Evolutionary conservation across 2,888 invertebrate genomes (phyloP), one percentile per base, ranked within the genome.

Genomic region (Yponomeuta sedellus): DNA sequence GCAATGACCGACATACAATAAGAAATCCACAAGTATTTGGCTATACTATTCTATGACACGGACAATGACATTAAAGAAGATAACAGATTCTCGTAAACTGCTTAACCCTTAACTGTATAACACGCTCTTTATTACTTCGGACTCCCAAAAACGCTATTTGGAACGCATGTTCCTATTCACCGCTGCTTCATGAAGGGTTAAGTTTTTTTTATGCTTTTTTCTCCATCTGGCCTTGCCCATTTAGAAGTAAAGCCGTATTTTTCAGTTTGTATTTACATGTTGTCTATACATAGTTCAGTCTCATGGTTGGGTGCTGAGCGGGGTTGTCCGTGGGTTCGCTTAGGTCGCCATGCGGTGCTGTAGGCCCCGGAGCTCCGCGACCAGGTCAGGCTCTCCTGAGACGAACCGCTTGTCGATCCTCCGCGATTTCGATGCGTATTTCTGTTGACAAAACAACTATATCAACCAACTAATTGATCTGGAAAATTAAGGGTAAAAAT

Each of bases 351-450:
- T 91, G 76, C 88, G 88, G 77, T 93, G 93, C 81, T 94, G 94
- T 66, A 94, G 86, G 66, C 93, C 93, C 71, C 93, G 92, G 66
- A 94, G 90, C 81, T 94, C 94, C 61, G 92, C 85, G 5, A 93
- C 94, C 66, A 94, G 85, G 73, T 92, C 93, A 66, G 93, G 93
- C 78, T 94, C 94, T 69, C 91, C 92, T 1, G 93, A 91, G 63
- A 94, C 92, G 77, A 93, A 94, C 67, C 94, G 91, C 76, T 94
- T 94, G 72, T 93, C 92, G 77, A 94, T 92, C 72, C 92, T 86
- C 70, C 88, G 80, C 52, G 75, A 74, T 69, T 85, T 84, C 61
- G 75, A 71, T 40, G 80, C 68, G 69, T 85, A 82, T 8, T 66
- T 66, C 91, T 91, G 83, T 72, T 72, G 74, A 76, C 72, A 82